phyloP scores from a whole-genome alignment of 1,140 invertebrate species.

The Harlomillsia oculata region DNA sequence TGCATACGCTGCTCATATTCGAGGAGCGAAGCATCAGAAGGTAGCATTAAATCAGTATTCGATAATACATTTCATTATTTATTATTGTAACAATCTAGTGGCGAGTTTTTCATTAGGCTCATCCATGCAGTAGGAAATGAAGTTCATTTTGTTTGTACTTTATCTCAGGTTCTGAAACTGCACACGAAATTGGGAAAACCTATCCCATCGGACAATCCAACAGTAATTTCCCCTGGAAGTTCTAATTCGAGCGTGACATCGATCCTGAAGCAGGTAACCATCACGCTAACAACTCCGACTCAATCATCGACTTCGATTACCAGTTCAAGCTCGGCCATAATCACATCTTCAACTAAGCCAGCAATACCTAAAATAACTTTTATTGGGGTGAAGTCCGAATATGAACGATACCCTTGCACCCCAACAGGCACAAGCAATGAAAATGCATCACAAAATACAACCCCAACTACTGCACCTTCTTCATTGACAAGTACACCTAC shows the following conservation, averaged over 20 bases:
- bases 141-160: constrained; percentile 6
- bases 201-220: constrained; percentile 90
- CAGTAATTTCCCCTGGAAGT: constrained; percentile 49
- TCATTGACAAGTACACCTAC: not conserved
- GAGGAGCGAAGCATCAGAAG: constrained; percentile 96
- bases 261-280: constrained; percentile 5
- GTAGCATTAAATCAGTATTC: constrained; percentile 39
- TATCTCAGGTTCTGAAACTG: constrained; percentile 67
- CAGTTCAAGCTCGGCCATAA: constrained; percentile 7
- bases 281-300: constrained; percentile 12
- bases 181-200: constrained; percentile 95
- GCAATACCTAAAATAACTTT: constrained; percentile 79
- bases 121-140: not conserved
- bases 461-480: not conserved
- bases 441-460: not conserved
- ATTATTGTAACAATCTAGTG: not conserved
- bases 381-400: constrained; percentile 51
- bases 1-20: constrained; percentile 94
- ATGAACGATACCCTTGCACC: constrained; percentile 10
- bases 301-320: not conserved
- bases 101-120: not conserved
- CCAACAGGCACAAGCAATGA: not conserved
- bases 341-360: constrained; percentile 19
- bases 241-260: constrained; percentile 6
- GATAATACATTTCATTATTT: not conserved